Base-by-base conservation (phyloP, 1,140 invertebrate genomes). In the Drosophila varians region DNA sequence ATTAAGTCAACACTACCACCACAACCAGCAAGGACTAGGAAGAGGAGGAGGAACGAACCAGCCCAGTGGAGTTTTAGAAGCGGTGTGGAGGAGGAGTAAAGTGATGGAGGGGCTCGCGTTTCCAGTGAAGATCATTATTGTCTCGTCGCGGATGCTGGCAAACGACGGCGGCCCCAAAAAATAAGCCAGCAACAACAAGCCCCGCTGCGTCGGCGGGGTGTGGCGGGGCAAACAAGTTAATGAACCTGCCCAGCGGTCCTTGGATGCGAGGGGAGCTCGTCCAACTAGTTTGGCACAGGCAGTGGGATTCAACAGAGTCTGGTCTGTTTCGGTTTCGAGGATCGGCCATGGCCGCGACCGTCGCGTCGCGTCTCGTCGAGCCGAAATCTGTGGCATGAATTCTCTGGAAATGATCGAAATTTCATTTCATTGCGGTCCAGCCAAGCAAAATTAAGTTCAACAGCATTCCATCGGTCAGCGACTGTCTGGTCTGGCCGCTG, bases 71-170 rank as follows among this genome's bases (percentile, higher is more conserved):
- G 28, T 65, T 14, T 46, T 16, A 14, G 34, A 8, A 49, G 42
- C 34, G 28, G 9, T 4, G 16, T 45, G 14, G 9, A 25, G 14
- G 9, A 25, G 16, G 21, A 36, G 16, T 25, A 36, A 4, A 19
- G 14, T 54, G 36, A 23, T 31, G 58, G 31, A 52, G 79, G 55
- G 49, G 56, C 55, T 77, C 74, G 68, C 58, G 66, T 66, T 86
- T 86, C 80, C 80, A 86, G 72, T 26, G 80, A 86, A 87, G 80
- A 86, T 86, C 80, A 86, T 86, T 86, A 86, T 80, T 86, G 80
- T 87, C 80, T 86, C 76, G 80, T 61, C 73, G 76, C 80, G 72
- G 61, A 78, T 82, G 77, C 73, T 76, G 61, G 57, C 38, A 45
- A 34, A 26, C 40, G 53, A 45, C 49, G 28, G n/a, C 66, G 55